Conservation (phyloP, 1,140 invertebrate genomes). For the Lerema accius region DNA sequence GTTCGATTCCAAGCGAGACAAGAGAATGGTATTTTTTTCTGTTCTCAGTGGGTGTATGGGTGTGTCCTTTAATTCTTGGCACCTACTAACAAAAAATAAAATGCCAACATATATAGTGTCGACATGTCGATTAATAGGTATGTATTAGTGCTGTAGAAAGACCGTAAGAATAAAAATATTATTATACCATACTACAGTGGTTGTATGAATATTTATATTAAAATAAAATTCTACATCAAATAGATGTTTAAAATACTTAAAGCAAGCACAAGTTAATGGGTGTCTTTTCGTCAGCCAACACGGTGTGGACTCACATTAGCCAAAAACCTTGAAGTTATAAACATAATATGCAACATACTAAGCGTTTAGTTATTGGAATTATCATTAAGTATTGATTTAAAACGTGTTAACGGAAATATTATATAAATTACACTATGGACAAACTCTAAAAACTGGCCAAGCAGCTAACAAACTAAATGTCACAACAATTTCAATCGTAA, state of each 20-base stretch:
- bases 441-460: slow-evolving; percentile 67
- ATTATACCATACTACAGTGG: no score
- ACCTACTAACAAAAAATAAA: no score
- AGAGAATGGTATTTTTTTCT: no score
- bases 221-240: no score
- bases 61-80: no score
- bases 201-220: no score
- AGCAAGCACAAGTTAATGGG: neutral
- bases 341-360: slow-evolving; percentile 66
- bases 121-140: no score
- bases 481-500: slow-evolving; percentile 14
- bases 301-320: slow-evolving; percentile 12
- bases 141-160: no score
- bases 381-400: slow-evolving; percentile 58
- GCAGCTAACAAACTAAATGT: slow-evolving; percentile 33
- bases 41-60: no score
- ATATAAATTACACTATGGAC: slow-evolving; percentile 49
- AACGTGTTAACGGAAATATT: slow-evolving; percentile 63
- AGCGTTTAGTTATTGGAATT: slow-evolving; percentile 70
- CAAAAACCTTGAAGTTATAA: slow-evolving; percentile 35
- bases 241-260: neutral
- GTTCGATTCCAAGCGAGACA: no score
- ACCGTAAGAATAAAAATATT: no score
- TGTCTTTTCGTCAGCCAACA: neutral
- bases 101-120: no score